Conservation (phyloP, 2,113 vertebrate species). For the Chloebia gouldiae region DNA sequence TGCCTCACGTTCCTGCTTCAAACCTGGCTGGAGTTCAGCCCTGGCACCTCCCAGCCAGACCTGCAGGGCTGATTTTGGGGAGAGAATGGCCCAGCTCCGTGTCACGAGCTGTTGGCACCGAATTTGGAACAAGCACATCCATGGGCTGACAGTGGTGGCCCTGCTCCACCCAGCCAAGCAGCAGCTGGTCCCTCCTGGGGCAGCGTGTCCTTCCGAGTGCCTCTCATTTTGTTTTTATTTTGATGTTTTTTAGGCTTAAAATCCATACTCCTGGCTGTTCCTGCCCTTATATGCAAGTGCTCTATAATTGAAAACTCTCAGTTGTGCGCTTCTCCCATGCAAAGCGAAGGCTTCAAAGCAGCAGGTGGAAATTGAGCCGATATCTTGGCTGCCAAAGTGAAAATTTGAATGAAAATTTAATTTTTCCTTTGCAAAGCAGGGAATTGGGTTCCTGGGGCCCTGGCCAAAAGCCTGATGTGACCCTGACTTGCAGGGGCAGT, state of each 20-base stretch:
- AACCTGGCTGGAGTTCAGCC: background rate
- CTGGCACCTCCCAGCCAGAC: background rate
- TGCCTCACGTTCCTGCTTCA: background rate
- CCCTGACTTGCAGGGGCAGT: background rate
- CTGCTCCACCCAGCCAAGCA: background rate
- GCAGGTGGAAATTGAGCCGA: constrained; percentile 62
- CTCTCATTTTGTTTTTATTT: background rate
- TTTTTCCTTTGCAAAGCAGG: background rate
- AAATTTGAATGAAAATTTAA: constrained; percentile 46
- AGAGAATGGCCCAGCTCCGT: background rate
- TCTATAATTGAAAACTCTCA: constrained; percentile 54
- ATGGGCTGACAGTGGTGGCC: background rate
- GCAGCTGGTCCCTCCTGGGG: background rate
- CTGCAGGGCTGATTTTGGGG: background rate
- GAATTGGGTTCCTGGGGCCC: background rate
- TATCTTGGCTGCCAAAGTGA: background rate
- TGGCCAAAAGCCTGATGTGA: rapidly evolving
- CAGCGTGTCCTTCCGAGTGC: rapidly evolving
- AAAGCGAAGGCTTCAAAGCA: constrained; percentile 7
- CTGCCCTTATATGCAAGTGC: background rate
- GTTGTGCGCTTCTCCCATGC: background rate
- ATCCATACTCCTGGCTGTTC: background rate
- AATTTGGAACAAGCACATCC: rapidly evolving
- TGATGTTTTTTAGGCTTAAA: background rate
- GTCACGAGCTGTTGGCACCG: background rate